Evolutionary conservation across 2,888 invertebrate species (phyloP), one percentile per base, ranked within the genome.

Genomic region (Cactoblastis cactorum): DNA sequence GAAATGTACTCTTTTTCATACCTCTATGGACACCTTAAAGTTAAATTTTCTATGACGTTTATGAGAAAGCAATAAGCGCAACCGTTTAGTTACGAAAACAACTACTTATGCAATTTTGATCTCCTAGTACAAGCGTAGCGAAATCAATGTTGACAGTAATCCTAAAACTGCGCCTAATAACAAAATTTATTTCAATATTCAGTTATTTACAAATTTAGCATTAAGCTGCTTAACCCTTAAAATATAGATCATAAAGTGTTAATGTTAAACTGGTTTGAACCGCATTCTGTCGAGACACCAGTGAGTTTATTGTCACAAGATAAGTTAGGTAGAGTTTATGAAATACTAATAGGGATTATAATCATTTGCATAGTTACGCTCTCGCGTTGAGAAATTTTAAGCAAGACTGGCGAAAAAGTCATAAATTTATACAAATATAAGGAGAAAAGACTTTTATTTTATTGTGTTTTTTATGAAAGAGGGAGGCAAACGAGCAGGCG

Each of bases 101-200:
- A n/a, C n/a, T n/a, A n/a, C n/a, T n/a, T n/a, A n/a, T n/a, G n/a
- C n/a, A n/a, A n/a, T n/a, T n/a, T n/a, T n/a, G n/a, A n/a, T n/a
- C 28, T 15, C 17, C 5, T 17, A 17, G 9, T 9, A 28, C 15
- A 28, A 15, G 14, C 43, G 28, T 28, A 9, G 43, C 43, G 28
- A 28, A 43, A 32, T 3, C 43, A 28, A 43, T 28, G 43, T 12
- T 43, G 43, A 43, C 43, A 43, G 43, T 43, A 43, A 43, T 43
- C 43, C 28, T 11, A 28, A 28, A 14, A 43, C 28, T 28, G 38
- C 3, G 18, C 3, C 28, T 24, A 43, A 39, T 39, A 8, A 24
- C 41, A 1, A 11, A 28, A 32, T 43, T 43, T 43, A 43, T 43
- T 15, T 28, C 43, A 43, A 43, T 43, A 43, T 11, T 28, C 6